Evolutionary conservation across 2,797 vertebrate species (phyloP).

Genomic region (Catamblyrhynchus diadema): DNA sequence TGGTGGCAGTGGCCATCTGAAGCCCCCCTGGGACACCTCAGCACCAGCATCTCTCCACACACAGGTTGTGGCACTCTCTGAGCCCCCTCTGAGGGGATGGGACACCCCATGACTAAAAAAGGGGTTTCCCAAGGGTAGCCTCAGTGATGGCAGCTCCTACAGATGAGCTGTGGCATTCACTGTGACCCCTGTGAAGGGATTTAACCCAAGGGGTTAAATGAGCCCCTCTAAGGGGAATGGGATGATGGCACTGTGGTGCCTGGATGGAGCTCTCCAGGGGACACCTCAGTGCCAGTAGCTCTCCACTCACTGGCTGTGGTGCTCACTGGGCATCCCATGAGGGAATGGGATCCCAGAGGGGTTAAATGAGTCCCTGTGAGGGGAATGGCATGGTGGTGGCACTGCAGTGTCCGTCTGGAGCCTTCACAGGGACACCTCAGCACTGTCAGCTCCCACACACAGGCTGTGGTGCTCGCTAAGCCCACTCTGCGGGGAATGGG

Average conservation of each 20-base stretch:
- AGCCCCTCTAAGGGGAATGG: background rate
- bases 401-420: background rate
- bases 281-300: background rate
- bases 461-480: background rate
- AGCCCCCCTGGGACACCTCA: background rate
- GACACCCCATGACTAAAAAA: background rate
- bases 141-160: background rate
- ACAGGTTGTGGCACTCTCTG: background rate
- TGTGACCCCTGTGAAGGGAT: background rate
- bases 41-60: background rate
- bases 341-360: accelerated
- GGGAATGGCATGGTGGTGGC: background rate
- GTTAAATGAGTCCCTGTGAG: background rate
- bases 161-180: background rate
- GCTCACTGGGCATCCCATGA: background rate
- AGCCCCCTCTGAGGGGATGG: background rate
- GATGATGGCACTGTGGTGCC: background rate
- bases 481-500: background rate
- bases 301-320: background rate
- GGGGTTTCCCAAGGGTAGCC: background rate
- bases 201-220: background rate
- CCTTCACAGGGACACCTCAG: background rate
- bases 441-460: accelerated
- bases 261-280: background rate
- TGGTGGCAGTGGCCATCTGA: background rate